Evolutionary conservation across 2,888 invertebrate species (phyloP).

Genomic region (Andrena trimmerana): DNA sequence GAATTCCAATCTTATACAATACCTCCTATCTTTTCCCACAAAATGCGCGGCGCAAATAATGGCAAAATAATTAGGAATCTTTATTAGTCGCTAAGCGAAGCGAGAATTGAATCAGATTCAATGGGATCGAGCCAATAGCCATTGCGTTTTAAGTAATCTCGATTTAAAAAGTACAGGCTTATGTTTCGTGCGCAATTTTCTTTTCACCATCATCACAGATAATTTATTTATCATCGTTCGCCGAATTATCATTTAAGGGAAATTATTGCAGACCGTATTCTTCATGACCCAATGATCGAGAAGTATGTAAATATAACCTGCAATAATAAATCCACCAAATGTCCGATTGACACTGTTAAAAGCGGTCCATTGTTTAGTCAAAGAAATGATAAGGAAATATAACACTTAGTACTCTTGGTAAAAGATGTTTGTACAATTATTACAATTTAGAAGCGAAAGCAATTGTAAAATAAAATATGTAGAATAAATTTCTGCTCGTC

Average conservation of each 20-base stretch:
- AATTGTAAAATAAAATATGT: neutral
- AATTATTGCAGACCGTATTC: neutral
- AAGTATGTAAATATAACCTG: conserved; percentile 57
- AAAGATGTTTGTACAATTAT: neutral
- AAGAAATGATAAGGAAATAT: neutral
- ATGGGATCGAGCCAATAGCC: conserved; percentile 32
- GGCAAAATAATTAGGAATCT: neutral
- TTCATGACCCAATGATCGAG: neutral
- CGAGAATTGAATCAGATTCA: conserved; percentile 28
- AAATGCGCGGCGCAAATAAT: neutral
- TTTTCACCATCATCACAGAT: neutral
- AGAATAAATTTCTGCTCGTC: conserved; percentile 5
- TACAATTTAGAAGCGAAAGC: neutral
- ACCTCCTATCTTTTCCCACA: neutral
- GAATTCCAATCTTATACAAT: neutral
- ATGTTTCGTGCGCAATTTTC: neutral
- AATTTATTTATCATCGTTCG: neutral
- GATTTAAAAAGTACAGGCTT: conserved; percentile 17
- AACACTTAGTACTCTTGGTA: neutral
- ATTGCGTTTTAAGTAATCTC: conserved; percentile 12
- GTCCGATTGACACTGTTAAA: conserved; percentile 9
- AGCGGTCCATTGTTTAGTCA: neutral
- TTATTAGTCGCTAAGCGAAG: conserved; percentile 4
- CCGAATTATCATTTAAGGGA: neutral
- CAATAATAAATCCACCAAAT: conserved; percentile 10